Conservation (phyloP, 2,113 vertebrate genomes). For the Pseudorhombus dupliciocellatus region DNA sequence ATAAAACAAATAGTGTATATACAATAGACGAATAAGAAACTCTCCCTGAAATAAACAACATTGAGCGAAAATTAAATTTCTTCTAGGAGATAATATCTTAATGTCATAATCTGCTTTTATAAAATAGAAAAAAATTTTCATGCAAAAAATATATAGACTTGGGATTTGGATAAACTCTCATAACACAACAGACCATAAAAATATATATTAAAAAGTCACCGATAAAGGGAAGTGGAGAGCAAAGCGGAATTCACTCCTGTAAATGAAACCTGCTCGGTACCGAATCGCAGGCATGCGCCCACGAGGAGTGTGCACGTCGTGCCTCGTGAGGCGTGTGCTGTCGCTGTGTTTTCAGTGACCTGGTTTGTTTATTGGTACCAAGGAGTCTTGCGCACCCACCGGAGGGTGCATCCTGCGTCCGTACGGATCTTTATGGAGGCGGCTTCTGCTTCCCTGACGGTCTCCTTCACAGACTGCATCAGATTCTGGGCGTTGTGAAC, state of each 20-base stretch:
- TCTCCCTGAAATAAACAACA: conserved; percentile 49
- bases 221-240: conserved; percentile 55
- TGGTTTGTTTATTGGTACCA: conserved; percentile 92
- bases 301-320: conserved; percentile 8
- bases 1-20: conserved; percentile 74
- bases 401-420: conserved; percentile 95
- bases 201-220: conserved; percentile 79
- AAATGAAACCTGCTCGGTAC: conserved; percentile 50
- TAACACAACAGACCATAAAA: conserved; percentile 81
- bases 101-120: conserved; percentile 64
- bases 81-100: conserved; percentile 48
- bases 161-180: conserved; percentile 75
- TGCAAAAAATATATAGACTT: conserved; percentile 83
- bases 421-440: conserved; percentile 99
- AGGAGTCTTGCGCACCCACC: conserved; percentile 98
- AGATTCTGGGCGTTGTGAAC: conserved; percentile 99
- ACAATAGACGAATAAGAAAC: conserved; percentile 71
- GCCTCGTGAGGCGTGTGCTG: conserved; percentile 30
- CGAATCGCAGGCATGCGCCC: conserved; percentile 16
- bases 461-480: conserved; percentile 99
- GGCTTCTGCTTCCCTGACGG: conserved; percentile 97
- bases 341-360: background rate
- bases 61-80: conserved; percentile 64
- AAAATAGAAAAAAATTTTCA: conserved; percentile 80
- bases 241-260: conserved; percentile 57